Conservation (phyloP, 2,888 invertebrate species). For the Nematopogon swammerdamellus region DNA sequence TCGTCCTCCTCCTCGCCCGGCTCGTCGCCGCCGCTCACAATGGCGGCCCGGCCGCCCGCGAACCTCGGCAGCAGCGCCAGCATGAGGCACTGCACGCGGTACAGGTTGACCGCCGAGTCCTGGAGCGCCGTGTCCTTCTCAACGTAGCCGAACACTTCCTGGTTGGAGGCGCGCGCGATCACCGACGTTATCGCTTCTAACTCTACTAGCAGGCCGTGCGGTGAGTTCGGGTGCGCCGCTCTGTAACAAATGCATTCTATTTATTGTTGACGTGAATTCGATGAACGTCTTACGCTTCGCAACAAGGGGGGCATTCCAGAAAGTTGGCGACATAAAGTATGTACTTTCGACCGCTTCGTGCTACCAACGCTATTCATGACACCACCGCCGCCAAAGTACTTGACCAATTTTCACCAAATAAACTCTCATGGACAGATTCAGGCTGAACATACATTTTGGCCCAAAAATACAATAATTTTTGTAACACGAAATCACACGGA, state of each 20-base stretch:
- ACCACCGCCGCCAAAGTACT: too few relatives aligned
- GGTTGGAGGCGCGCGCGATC: constrained; percentile 65
- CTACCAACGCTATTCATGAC: too few relatives aligned
- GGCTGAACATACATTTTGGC: too few relatives aligned
- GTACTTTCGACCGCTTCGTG: too few relatives aligned
- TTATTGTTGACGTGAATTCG: too few relatives aligned
- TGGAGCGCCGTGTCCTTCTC: constrained; percentile 32
- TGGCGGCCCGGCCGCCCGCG: constrained; percentile 38
- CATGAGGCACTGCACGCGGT: constrained; percentile 71
- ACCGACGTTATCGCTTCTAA: constrained; percentile 74
- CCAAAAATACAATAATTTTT: too few relatives aligned
- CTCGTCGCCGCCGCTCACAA: constrained; percentile 13
- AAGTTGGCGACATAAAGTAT: too few relatives aligned
- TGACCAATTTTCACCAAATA: too few relatives aligned
- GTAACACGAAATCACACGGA: too few relatives aligned
- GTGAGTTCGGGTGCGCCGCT: constrained; percentile 57
- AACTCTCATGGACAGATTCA: too few relatives aligned
- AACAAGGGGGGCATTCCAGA: too few relatives aligned
- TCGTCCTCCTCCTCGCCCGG: constrained; percentile 13
- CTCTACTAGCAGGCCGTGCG: constrained; percentile 66
- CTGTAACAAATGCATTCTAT: constrained; percentile 20
- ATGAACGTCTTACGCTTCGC: too few relatives aligned
- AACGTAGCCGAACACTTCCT: constrained; percentile 30
- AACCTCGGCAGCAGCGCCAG: constrained; percentile 72
- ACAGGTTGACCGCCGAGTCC: constrained; percentile 54